Conservation (phyloP, 2,888 invertebrate species). For the Odontocerum albicorne region DNA sequence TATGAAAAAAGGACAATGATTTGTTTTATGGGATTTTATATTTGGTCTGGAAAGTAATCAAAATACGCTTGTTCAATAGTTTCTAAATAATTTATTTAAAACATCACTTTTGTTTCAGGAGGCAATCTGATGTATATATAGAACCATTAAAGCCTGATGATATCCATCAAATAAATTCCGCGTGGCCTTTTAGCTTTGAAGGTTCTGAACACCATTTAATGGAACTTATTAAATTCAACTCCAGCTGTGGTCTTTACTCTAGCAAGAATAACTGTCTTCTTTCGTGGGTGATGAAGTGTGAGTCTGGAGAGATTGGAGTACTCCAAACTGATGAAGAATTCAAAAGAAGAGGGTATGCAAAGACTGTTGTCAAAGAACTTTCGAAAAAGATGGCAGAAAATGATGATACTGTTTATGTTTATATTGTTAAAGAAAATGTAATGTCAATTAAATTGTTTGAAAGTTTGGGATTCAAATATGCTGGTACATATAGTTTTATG, state of each 20-base stretch:
- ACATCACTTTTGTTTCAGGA: conserved; percentile 37
- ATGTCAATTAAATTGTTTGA: conserved; percentile 43
- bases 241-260: conserved; percentile 44
- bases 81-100: background rate
- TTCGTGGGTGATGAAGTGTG: conserved; percentile 45
- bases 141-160: conserved; percentile 40
- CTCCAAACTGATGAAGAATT: conserved; percentile 44
- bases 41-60: too few species aligned
- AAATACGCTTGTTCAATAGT: background rate
- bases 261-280: conserved; percentile 42
- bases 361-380: conserved; percentile 41
- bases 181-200: conserved; percentile 37
- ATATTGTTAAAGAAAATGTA: conserved; percentile 39
- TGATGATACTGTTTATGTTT: conserved; percentile 42
- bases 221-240: conserved; percentile 43
- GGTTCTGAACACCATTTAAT: conserved; percentile 40
- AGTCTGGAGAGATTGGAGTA: conserved; percentile 42
- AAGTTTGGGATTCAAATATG: conserved; percentile 40
- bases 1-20: too few species aligned
- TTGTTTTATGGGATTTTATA: too few species aligned
- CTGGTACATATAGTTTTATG: conserved; percentile 28
- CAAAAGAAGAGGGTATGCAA: conserved; percentile 45
- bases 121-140: conserved; percentile 43
- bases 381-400: conserved; percentile 43
- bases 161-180: conserved; percentile 35